Base-by-base conservation (phyloP, 2,797 vertebrate species). In the Schizopygopsis pylzovi region DNA sequence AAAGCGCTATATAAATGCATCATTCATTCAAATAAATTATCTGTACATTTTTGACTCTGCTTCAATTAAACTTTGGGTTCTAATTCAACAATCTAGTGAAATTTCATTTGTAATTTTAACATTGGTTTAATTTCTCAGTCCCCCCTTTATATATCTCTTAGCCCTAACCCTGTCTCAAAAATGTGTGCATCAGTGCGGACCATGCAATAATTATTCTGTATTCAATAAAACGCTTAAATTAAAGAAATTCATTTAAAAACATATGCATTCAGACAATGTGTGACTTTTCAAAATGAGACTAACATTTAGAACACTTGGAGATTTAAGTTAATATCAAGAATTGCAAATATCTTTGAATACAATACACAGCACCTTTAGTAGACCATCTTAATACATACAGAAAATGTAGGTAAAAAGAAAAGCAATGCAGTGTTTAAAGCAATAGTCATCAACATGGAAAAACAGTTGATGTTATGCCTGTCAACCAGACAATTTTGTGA, bases 171-270 rank as follows among this genome's bases (percentile, higher is more conserved):
- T 41, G 56, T 49, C n/a, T 65, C 22, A 2, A 68, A 54, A 80
- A 47, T 39, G 16, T 68, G 71, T 28, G 25, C 59, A 75, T 45
- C 63, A 72, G 18, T 75, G 8, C 70, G 70, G 15, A 81, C 41
- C 52, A 83, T 79, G 86, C 67, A 85, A 71, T 84, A 82, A 75
- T 68, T 68, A 70, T 59, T 73, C 63, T 84, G 63, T 73, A 82
- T 70, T 81, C 82, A 84, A 84, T 85, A 73, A 85, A 47, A 39
- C 0, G 1, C n/a, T 13, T 79, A 61, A 16, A 77, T 77, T 15
- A 15, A 77, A 77, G 39, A 15, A 84, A n/a, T 8, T 80, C 65
- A 78, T 33, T 39, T 6, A 45, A 54, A 59, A 65, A 56, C 41
- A 56, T 47, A 2, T n/a, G 6, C 41, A 75, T 33, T 33, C 15